These are phyloP conservation scores for Oceanodroma leucorhoa DNA, from an alignment of 2,797 vertebrate species.

Conservation along the genomic window DNA sequence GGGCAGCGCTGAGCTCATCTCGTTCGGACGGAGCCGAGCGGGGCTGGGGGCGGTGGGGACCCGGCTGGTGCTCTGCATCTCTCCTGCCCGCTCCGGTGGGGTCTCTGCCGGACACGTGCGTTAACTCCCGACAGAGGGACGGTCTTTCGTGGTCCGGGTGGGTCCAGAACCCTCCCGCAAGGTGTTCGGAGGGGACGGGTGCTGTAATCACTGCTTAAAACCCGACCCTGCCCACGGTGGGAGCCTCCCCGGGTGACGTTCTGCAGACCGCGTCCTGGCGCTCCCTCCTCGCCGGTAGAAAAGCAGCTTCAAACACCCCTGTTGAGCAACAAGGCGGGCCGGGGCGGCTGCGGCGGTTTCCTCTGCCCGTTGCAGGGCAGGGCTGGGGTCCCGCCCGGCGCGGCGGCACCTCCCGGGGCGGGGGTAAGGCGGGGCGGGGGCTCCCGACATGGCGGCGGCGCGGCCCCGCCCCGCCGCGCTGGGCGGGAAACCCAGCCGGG, in stretches of 20 bases:
- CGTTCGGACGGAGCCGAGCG: rapidly evolving
- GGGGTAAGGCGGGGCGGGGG: neutral
- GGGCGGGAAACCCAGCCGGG: neutral
- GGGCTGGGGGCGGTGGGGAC: neutral
- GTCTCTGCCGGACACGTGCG: rapidly evolving
- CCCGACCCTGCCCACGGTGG: neutral
- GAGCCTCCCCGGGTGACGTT: neutral
- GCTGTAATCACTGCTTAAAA: neutral
- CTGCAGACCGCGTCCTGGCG: neutral
- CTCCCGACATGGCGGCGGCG: neutral
- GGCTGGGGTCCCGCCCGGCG: neutral
- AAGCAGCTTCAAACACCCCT: neutral
- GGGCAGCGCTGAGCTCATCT: rapidly evolving
- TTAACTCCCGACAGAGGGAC: neutral
- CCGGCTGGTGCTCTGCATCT: rapidly evolving
- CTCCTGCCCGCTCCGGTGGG: rapidly evolving
- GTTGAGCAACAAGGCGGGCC: neutral
- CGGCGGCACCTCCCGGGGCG: neutral
- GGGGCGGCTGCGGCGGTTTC: neutral
- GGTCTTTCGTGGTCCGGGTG: rapidly evolving
- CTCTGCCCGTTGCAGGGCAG: neutral
- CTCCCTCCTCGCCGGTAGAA: neutral
- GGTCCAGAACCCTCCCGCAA: rapidly evolving
- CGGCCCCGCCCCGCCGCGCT: neutral
- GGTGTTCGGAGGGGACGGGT: neutral